Evolutionary conservation across 2,888 invertebrate species (phyloP).

Genomic region (Diaprepes abbreviatus): DNA sequence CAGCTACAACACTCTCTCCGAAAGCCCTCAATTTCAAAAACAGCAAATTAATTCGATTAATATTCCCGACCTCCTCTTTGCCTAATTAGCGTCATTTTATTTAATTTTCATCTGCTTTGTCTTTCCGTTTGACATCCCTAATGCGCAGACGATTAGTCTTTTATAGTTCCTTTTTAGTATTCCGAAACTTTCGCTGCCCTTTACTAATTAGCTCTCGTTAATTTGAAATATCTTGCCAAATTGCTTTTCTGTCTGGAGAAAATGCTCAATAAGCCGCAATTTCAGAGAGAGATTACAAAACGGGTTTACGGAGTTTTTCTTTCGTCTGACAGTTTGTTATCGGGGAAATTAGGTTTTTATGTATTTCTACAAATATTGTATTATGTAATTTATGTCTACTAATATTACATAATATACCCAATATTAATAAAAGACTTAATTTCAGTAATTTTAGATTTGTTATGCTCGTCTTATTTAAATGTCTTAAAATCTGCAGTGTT

Average conservation of each 20-base stretch:
- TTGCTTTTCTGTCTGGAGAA: slow-evolving; percentile 32
- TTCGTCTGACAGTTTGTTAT: neutral
- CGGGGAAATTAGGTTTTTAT: neutral
- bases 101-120: slow-evolving; percentile 13
- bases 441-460: too few relatives aligned
- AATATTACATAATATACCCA: too few relatives aligned
- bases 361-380: neutral
- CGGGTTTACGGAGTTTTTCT: neutral
- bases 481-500: too few relatives aligned
- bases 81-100: slow-evolving; percentile 8
- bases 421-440: too few relatives aligned
- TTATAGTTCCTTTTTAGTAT: slow-evolving; percentile 38
- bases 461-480: too few relatives aligned
- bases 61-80: neutral
- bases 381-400: too few relatives aligned
- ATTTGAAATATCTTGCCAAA: slow-evolving; percentile 30
- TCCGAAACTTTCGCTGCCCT: slow-evolving; percentile 33
- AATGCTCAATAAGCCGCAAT: slow-evolving; percentile 16
- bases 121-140: slow-evolving; percentile 23
- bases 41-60: slow-evolving; percentile 1
- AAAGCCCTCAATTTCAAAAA: neutral
- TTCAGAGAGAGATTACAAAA: neutral
- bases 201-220: slow-evolving; percentile 34
- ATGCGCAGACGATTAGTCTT: slow-evolving; percentile 30
- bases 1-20: too few relatives aligned